Evolutionary conservation across 2,797 vertebrate species (phyloP).

Genomic region (Poeciliopsis gracilis): DNA sequence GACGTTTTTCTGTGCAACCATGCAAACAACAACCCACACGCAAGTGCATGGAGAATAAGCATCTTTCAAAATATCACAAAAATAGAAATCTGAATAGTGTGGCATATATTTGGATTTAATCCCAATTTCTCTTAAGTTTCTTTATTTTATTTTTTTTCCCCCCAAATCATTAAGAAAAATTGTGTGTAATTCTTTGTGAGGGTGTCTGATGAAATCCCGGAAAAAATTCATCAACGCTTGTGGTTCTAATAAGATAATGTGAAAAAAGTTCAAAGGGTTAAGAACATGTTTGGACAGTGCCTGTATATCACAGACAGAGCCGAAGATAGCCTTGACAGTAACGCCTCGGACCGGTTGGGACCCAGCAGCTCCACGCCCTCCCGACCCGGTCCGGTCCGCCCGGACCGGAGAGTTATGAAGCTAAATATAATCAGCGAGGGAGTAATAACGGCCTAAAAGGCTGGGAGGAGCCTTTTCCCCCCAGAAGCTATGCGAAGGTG

Average conservation of each 20-base stretch:
- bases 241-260: background rate
- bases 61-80: background rate
- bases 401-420: slow-evolving; percentile 25
- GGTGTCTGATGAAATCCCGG: background rate
- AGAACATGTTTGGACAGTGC: background rate
- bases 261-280: background rate
- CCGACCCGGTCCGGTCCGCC: background rate
- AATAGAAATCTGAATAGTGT: background rate
- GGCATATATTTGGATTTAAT: background rate
- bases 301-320: background rate
- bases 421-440: slow-evolving; percentile 43
- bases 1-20: background rate
- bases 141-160: too few species aligned
- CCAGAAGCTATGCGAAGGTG: slow-evolving; percentile 36
- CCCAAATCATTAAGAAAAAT: background rate
- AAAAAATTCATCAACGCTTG: background rate
- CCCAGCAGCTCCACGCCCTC: background rate
- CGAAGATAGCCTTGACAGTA: background rate
- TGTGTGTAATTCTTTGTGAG: background rate
- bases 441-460: slow-evolving; percentile 30
- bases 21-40: background rate
- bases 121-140: background rate
- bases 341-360: background rate
- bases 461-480: slow-evolving; percentile 27
- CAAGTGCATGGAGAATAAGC: background rate